A percentile compares a stretch with the other conserved stretches of the same genome.
Conservation (phyloP, 2,113 vertebrate species). For the Fregata magnificens region DNA sequence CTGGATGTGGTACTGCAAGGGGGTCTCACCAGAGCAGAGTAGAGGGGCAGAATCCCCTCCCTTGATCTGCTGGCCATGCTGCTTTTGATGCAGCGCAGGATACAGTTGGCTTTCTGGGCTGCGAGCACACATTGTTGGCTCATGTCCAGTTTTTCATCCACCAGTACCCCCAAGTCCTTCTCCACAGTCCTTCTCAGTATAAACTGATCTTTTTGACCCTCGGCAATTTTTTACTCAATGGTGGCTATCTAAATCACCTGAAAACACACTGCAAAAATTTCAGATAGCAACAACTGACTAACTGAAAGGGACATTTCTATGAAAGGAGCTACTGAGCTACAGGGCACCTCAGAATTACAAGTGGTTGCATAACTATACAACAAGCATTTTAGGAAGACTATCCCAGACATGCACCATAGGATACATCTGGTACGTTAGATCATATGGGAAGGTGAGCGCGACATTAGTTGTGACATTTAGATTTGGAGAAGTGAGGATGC, state of each 20-base stretch:
- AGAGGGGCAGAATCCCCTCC: neutral
- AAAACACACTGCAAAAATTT: neutral
- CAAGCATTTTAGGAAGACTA: neutral
- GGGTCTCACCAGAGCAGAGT: fast-evolving
- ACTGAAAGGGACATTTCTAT: neutral
- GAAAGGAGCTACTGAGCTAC: neutral
- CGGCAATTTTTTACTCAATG: neutral
- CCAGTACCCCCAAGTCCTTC: neutral
- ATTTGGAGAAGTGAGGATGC: neutral
- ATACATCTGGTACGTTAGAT: too few relatives aligned
- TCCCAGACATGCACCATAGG: neutral
- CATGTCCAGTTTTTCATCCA: neutral
- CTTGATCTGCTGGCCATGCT: fast-evolving
- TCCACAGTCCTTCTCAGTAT: neutral
- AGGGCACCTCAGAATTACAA: neutral
- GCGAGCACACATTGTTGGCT: fast-evolving
- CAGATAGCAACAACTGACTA: neutral
- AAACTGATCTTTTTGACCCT: neutral
- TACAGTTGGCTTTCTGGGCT: neutral
- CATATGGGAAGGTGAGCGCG: neutral
- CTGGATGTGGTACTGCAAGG: fast-evolving
- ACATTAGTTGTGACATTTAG: fast-evolving
- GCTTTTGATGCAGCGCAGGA: fast-evolving
- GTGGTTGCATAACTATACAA: too few relatives aligned
- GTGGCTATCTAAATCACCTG: neutral